Evolutionary conservation across 2,888 invertebrate genomes (phyloP).

Genomic region (Clivina fossor): DNA sequence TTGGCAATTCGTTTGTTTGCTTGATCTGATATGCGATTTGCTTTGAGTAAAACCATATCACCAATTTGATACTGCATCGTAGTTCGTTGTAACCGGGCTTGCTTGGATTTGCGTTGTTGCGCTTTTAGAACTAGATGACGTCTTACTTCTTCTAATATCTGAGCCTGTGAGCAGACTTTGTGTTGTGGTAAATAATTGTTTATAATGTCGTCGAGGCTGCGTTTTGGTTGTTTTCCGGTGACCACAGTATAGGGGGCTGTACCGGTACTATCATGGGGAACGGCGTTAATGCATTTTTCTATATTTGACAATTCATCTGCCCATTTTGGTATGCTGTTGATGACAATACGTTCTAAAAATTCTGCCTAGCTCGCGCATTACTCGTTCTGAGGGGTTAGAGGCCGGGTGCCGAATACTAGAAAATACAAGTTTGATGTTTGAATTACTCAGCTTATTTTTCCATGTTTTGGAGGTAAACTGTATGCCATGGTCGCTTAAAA

Average conservation of each 20-base stretch:
- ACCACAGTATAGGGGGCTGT: slow-evolving; percentile 28
- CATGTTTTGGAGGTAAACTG: slow-evolving; percentile 39
- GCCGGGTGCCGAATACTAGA: slow-evolving; percentile 37
- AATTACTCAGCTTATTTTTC: slow-evolving; percentile 15
- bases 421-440: slow-evolving; percentile 20
- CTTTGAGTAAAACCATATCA: slow-evolving; percentile 15
- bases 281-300: slow-evolving; percentile 22
- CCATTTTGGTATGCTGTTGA: slow-evolving; percentile 34
- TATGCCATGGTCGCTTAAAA: slow-evolving; percentile 38
- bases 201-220: background rate
- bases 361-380: slow-evolving; percentile 39
- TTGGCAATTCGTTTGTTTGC: background rate
- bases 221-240: slow-evolving; percentile 7
- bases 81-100: background rate
- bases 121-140: background rate
- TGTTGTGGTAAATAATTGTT: background rate
- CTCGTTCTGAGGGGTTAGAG: slow-evolving; percentile 39
- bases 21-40: slow-evolving; percentile 1
- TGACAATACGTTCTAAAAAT: slow-evolving; percentile 36
- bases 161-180: too few relatives aligned
- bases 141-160: too few relatives aligned
- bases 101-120: background rate
- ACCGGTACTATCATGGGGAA: slow-evolving; percentile 30
- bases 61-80: background rate
- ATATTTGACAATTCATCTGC: slow-evolving; percentile 20